Base-by-base conservation (phyloP, 2,888 invertebrate genomes). In the Drosophila yooni region DNA sequence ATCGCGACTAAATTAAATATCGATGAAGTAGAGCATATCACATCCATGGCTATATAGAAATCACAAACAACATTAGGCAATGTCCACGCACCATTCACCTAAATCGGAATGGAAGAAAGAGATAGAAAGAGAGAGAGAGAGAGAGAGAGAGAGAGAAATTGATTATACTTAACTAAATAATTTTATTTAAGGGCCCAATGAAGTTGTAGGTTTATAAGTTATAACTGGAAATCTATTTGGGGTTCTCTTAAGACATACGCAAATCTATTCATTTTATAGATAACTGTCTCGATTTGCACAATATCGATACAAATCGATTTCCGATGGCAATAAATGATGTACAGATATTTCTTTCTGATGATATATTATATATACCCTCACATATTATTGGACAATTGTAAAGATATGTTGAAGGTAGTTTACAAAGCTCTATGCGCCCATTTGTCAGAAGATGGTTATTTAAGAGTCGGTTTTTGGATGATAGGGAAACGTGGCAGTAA, bases 1-100 rank as follows among this genome's bases (percentile, higher is more conserved):
- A 99, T 99, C 89, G 99, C 99, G 85, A 99, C 98, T 93, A 99
- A 95, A 94, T 99, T 99, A 94, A 99, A 98, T 93, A 99, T 99
- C 92, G 98, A 99, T 91, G 98, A 98, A 77, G 99, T 99, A 89
- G 98, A 98, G 93, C 98, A 98, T 82, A 97, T 98, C 91, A 99
- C 99, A 94, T 99, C 99, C 96, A 98, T 97, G 67, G 98, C 98
- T 93, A 99, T 98, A 95, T 98, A 99, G 94, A 98, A 97, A 94
- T 99, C 98, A 94, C 99, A 99, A 86, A 98, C 96, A 92, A 98
- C 96, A 84, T 96, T 96, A 48, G 98, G 98, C 89, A 99, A 94
- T 34, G 96, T 96, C 99, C 99, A 99, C 58, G 96, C 95, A 63
- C 97, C 97, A 93, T 97, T 96, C 79, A 97, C 96, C 97, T 97